Evolutionary conservation across 2,888 invertebrate genomes (phyloP), one percentile per base, ranked within the genome.

Genomic region (Silvanus unidentatus): DNA sequence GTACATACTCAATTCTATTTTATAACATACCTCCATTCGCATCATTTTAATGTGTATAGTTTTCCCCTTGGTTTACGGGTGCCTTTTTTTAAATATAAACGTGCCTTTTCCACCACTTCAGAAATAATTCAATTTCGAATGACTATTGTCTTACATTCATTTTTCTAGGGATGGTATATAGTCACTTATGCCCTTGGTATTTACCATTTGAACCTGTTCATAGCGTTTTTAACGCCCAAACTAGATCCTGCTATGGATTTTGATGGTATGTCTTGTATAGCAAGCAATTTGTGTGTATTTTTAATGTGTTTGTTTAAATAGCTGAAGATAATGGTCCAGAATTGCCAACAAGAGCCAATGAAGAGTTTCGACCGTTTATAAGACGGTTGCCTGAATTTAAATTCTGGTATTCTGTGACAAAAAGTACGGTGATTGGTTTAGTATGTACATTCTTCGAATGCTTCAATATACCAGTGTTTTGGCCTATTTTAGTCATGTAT

Each of bases 401-500:
- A 74, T 99, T 99, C 74, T 98, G 98, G 98, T 86, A 97, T 60
- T 95, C 97, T 58, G 90, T 96, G 50, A 86, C 90, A 48, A 96
- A 95, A 71, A 95, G 97, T 59, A 94, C 97, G 30, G 58, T 93
- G 9, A 79, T 99, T 60, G 95, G 88, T 35, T 79, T 92, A 66
- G 74, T 84, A 57, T 96, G 95, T 75, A 99, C 99, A 48, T 90
- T 96, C 74, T 96, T 99, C 71, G 95, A 98, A 66, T 87, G 89
- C 63, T 95, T 98, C 74, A 96, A 99, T 78, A 88, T 99, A 72
- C 99, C 99, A 68, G 99, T 99, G 64, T 99, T 99, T 76, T 99
- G 99, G 99, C 99, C 99, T 48, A 99, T 99, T 65, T 81, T 99
- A 71, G 96, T 99, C 64, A 93, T 99, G 90, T 99, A 99, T 77